These are phyloP conservation scores for Neelides sp. DNA, from an alignment of 1,140 invertebrate species.

Conservation along the genomic window DNA sequence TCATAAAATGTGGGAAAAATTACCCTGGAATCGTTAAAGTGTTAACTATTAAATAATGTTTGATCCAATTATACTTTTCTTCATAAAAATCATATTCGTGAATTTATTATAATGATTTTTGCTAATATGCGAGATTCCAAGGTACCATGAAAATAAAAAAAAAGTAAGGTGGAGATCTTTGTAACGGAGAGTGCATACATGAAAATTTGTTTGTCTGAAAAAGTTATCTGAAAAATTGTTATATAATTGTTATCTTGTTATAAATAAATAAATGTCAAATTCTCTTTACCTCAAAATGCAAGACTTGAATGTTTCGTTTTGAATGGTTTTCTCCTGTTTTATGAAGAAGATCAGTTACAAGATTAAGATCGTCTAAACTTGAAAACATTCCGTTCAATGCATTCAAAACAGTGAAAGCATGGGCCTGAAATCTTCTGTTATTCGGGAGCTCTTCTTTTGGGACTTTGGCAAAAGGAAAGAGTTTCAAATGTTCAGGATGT, in stretches of 20 bases:
- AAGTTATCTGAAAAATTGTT: neutral
- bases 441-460: constrained; percentile 30
- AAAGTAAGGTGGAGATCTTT: neutral
- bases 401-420: constrained; percentile 36
- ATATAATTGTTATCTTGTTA: neutral
- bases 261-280: neutral
- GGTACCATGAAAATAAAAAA: too few relatives aligned
- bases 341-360: constrained; percentile 34
- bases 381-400: constrained; percentile 36
- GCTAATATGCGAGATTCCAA: too few relatives aligned
- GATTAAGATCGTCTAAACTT: constrained; percentile 35
- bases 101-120: too few relatives aligned
- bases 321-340: constrained; percentile 36
- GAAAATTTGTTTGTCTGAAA: neutral
- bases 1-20: too few relatives aligned
- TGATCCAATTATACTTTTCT: neutral
- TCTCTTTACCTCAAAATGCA: constrained; percentile 37
- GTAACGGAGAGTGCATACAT: neutral
- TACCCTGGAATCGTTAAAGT: too few relatives aligned
- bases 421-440: constrained; percentile 34
- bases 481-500: constrained; percentile 34
- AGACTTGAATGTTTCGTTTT: constrained; percentile 30
- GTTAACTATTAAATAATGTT: too few relatives aligned
- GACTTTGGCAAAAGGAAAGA: constrained; percentile 34
- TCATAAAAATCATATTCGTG: too few relatives aligned